A percentile compares a stretch with the other conserved stretches of the same genome.
Evolutionary conservation across 2,797 vertebrate genomes (phyloP).

Genomic region (Platyrinchus mystaceus): DNA sequence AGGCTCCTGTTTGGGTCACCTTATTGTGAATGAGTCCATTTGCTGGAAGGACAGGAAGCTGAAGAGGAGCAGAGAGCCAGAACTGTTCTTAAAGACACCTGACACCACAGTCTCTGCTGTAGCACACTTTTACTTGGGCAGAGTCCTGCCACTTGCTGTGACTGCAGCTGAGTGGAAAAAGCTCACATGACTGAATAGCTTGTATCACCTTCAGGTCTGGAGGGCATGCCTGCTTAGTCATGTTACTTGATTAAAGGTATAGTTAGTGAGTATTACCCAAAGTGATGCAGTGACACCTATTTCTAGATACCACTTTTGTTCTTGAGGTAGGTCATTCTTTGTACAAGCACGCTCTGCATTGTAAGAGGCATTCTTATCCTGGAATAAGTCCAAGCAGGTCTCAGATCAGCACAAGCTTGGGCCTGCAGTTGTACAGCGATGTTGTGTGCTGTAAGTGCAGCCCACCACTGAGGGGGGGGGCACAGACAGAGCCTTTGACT

Average conservation of each 20-base stretch:
- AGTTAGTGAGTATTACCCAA: not conserved
- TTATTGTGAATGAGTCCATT: not conserved
- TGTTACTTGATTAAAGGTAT: not conserved
- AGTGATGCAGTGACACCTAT: not conserved
- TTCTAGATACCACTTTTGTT: not conserved
- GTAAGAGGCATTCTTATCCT: not conserved
- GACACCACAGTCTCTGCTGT: not conserved
- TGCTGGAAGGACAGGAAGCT: not conserved
- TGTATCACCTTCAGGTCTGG: not conserved
- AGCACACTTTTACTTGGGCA: fast-evolving
- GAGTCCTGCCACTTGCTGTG: not conserved
- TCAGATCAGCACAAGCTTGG: not conserved
- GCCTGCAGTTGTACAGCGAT: not conserved
- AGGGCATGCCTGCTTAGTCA: not conserved
- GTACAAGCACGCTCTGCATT: not conserved
- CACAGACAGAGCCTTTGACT: not conserved
- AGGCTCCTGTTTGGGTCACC: not conserved
- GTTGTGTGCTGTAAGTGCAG: not conserved
- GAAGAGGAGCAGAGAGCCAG: not conserved
- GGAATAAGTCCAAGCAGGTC: not conserved
- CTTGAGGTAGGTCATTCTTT: not conserved
- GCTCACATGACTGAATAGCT: not conserved
- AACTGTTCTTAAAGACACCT: not conserved
- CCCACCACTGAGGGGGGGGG: too few relatives aligned
- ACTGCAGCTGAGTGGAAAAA: not conserved